Percentiles rank a stretch among this genome's conserved stretches.
Evolutionary conservation across 2,113 vertebrate genomes (phyloP).

Genomic region (Mirounga angustirostris): DNA sequence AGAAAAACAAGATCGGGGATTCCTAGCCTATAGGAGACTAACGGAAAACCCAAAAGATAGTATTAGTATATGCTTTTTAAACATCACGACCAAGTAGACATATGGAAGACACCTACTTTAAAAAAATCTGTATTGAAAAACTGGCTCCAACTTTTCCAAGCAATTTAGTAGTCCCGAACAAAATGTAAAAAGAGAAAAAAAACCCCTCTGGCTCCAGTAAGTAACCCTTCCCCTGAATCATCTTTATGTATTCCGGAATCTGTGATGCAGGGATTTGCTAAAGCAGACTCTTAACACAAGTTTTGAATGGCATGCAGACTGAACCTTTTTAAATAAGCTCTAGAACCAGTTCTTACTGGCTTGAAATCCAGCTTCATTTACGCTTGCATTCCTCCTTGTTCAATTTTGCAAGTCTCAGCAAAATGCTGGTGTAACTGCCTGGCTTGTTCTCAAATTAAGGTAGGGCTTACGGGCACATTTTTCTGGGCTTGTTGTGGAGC

Average conservation of each 20-base stretch:
- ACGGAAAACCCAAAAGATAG: background rate
- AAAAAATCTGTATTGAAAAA: background rate
- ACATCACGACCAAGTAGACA: background rate
- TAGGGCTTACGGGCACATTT: slow-evolving; percentile 1
- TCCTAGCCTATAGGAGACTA: background rate
- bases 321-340: background rate
- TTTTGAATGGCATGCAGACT: background rate
- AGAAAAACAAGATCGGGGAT: background rate
- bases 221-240: background rate
- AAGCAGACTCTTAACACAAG: background rate
- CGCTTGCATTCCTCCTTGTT: background rate
- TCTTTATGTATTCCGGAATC: slow-evolving; percentile 22
- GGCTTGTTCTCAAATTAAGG: slow-evolving; percentile 22
- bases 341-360: slow-evolving; percentile 24
- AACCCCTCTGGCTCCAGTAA: background rate
- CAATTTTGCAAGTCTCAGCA: slow-evolving; percentile 64
- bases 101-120: background rate
- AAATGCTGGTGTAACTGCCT: slow-evolving; percentile 32
- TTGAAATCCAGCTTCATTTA: slow-evolving; percentile 51
- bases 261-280: background rate
- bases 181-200: slow-evolving; percentile 36
- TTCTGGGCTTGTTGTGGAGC: background rate
- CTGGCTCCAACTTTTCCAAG: background rate
- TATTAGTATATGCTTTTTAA: background rate
- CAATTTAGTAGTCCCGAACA: background rate